Evolutionary conservation across 2,113 vertebrate species (phyloP), one percentile per base, ranked within the genome.

Genomic region (Laterallus jamaicensis): DNA sequence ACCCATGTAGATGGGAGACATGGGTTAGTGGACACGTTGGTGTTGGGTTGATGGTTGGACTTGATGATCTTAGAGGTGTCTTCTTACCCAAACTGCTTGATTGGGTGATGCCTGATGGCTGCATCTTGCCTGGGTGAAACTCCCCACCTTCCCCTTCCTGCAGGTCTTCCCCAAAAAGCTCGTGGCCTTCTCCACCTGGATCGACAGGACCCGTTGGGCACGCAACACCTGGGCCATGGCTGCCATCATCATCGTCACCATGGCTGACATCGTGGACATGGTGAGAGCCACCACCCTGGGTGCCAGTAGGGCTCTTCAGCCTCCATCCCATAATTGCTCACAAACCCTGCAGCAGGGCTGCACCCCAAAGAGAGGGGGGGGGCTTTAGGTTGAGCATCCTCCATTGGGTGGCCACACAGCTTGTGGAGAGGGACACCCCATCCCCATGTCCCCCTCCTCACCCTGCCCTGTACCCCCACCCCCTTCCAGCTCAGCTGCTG

Each of bases 171-270:
- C 98, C 35, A 98, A 98, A 96, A 99, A 98, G 85, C 97, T 99
- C 3, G 99, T 99, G 93, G 98, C 98, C 62, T 99, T 99, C 96
- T 99, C 99, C 1, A 93, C 98, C 17, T 99, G 99, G 99, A 99
- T 99, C 1, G 99, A 99, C 97, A 98, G 98, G 78, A 99, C 99
- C 0, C 98, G 99, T 18, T 99, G 99, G 99, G 99, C 99, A 1
- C 98, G 99, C 86, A 99, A 99, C 97, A 99, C 98, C 7, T 99
- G 99, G 99, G 99, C 99, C 35, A 99, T 99, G 98, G 97, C 99
- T 0, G 99, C 99, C 93, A 99, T 99, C 94, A 97, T 99, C 98
- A 99, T 99, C 59, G 97, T 99, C 52, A 99, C 98, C 37, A 99
- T 98, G 98, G 98, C 99, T 1, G 98, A 99, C 66, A 98, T 99